Evolutionary conservation across 2,113 vertebrate species (phyloP), one percentile per base, ranked within the genome.

Genomic region (Stigmatopora argus): DNA sequence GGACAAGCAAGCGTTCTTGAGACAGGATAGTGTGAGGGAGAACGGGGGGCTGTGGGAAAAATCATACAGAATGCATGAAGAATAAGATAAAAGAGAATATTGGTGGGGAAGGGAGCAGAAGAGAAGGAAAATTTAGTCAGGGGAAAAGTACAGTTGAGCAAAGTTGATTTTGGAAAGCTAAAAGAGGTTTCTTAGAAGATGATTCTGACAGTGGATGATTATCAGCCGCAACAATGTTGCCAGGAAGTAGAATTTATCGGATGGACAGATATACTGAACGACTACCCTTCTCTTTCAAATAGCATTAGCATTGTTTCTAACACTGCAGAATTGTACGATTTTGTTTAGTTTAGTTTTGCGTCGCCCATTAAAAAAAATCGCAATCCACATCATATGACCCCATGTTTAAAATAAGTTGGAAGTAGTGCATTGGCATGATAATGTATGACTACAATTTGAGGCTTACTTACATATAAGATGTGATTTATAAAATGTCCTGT

Each of bases 81-180:
- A 77, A 63, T 35, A 62, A 52, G 73, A 68, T 74, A 66, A 70
- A 65, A 45, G 44, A 63, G 59, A 49, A 67, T 78, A 73, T 57
- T 47, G 17, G 31, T 58, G 49, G 46, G 66, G 71, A 69, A 70
- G 67, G 62, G 63, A 70, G 73, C 52, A 41, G 21, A 23, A 47
- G 57, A 18, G 38, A n/a, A n/a, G 35, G 34, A 71, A 62, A 69
- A 64, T 34, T 63, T 70, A 76, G 48, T 59, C 53, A 67, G 55
- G 62, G 67, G 18, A 61, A 68, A 60, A 76, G 76, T 18, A 69
- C 47, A 60, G 47, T 26, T 6, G 69, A 48, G 44, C 62, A 66
- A 62, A 34, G 68, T 49, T 73, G 49, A 51, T 48, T 55, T 19
- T 35, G 51, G 67, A 17, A 47, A 65, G 60, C 62, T 64, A 56